These are phyloP conservation scores for Apodemus speciosus DNA, from an alignment of 2,113 vertebrate genomes.

Conservation along the genomic window DNA sequence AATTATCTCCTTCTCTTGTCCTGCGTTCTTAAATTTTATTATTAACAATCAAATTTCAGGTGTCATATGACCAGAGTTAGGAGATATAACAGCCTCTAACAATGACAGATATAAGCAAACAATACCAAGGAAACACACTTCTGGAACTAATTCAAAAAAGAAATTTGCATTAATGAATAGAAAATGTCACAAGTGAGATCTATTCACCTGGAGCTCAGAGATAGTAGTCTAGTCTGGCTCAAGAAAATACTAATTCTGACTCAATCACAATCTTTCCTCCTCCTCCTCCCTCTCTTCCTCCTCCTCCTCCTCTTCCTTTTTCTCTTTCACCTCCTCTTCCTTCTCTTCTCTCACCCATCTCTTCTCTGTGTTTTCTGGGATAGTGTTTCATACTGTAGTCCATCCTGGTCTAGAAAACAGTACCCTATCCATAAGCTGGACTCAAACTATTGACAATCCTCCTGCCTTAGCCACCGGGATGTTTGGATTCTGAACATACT, in stretches of 20 bases:
- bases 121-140: not conserved
- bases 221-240: not conserved
- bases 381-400: no score
- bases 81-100: not conserved
- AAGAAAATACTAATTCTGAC: not conserved
- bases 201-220: not conserved
- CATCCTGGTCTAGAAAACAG: not conserved
- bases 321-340: fast-evolving
- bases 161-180: not conserved
- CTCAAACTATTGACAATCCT: not conserved
- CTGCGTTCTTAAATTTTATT: constrained; percentile 1
- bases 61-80: not conserved
- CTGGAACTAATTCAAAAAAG: not conserved
- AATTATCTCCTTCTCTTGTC: not conserved
- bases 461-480: no score
- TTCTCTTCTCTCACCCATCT: not conserved
- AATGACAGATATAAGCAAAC: not conserved
- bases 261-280: no score
- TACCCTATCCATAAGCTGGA: not conserved
- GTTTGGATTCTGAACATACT: not conserved
- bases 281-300: not conserved
- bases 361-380: not conserved
- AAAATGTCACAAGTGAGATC: not conserved
- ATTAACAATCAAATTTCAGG: not conserved
- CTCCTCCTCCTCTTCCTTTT: not conserved